Evolutionary conservation across 2,888 invertebrate genomes (phyloP), one percentile per base, ranked within the genome.

Genomic region (Amaurobius ferox): DNA sequence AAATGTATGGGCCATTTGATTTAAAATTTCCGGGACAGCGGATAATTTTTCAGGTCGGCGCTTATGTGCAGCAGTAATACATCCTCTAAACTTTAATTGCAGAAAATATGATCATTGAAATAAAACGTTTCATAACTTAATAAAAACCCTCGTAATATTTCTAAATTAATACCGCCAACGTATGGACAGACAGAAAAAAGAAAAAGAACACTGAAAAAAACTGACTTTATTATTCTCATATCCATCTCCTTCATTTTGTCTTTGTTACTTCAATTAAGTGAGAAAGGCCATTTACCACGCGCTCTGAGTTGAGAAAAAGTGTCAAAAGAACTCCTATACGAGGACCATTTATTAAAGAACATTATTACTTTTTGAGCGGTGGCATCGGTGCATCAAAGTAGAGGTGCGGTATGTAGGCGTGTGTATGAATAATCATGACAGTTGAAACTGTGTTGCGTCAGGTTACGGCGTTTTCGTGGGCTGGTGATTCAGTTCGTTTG

Each of bases 351-450:
- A 55, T 55, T 55, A 55, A 55, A 55, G 55, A 19, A 55, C 23
- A 55, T 55, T 55, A 55, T 55, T 55, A 55, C 55, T 55, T 55
- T 55, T 55, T 11, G 55, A 55, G 55, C 55, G 23, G 55, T 55
- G 55, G 55, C 55, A 55, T 55, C 55, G 55, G 55, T 55, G 3
- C 23, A 55, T 55, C 55, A 55, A 55, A 55, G 55, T 23, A 55
- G 55, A 23, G 55, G 23, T 55, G 55, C 19, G 23, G 55, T 55
- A 55, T 55, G 55, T 55, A 55, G 55, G 55, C 55, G 55, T 55
- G 55, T 55, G 55, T 55, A 55, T 55, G 55, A 55, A 55, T 55
- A 55, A 55, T 55, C 55, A 55, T 55, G 55, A 55, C 55, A 55
- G 55, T 55, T 55, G n/a, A 16, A 44, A 44, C 44, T 2, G 19